Base-by-base conservation (phyloP, 2,888 invertebrate genomes). In the Sycophila texana region DNA sequence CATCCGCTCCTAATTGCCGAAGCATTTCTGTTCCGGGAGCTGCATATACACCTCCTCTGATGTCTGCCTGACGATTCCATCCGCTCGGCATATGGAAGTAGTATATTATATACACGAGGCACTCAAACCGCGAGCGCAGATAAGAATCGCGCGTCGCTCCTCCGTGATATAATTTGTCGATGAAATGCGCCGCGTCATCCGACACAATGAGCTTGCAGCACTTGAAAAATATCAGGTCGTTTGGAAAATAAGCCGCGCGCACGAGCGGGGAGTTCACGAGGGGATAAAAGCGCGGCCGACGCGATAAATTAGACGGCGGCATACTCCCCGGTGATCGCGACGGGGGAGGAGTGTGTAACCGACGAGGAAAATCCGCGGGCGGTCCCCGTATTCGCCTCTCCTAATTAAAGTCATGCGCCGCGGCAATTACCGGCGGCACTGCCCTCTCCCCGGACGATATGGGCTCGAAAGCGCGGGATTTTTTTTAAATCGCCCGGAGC, bases 1-100 rank as follows among this genome's bases (percentile, higher is more conserved):
- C 47, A 63, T 47, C n/a, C 4, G 12, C n/a, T 16, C 18, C 16
- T 39, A 47, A 18, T 63, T 63, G 47, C 39, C 12, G 39, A 63
- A 63, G n/a, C 18, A 18, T 47, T 63, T 63, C 39, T n/a, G 30
- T 18, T 18, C 18, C 60, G 18, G 7, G 12, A 10, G 16, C n/a
- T 4, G n/a, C 63, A 39, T 58, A 18, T 18, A 49, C 66, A 66
- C 47, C 66, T 49, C 49, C n/a, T 13, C 14, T 63, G 26, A 66
- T 66, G 58, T 58, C 58, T 66, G 58, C 49, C 58, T 26, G 74
- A 74, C 74, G 66, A 66, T 74, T 74, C 39, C 66, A 74, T 74
- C 66, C 74, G 12, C 18, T 5, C 47, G 55, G 4, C 3, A 20
- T 20, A 65, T 18, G 26, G 26, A 26, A 26, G 26, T 26, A n/a